Evolutionary conservation across 2,888 invertebrate species (phyloP), one percentile per base, ranked within the genome.

Genomic region (Heterodera filipjevi): DNA sequence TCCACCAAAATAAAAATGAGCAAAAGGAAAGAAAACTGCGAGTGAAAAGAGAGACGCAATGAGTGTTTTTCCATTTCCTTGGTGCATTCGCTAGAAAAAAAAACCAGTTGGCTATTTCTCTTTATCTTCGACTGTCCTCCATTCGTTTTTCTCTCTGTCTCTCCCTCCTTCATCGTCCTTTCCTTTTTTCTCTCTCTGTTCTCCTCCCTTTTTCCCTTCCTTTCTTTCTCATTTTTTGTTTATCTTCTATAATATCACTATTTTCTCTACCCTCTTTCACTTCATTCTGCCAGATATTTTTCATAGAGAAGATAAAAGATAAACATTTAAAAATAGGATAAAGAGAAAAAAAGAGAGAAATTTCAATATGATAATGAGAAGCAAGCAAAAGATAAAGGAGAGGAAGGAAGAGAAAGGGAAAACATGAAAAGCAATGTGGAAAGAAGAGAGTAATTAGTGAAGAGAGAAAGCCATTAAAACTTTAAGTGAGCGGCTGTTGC

Each of bases 1-100:
- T 59, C 59, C 59, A 59, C n/a, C 59, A 59, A n/a, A 59, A 59
- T n/a, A 59, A 59, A 59, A 59, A 59, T 59, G 59, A 59, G 59
- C n/a, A 27, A 22, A 22, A 27, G 59, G n/a, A 22, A 22, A n/a
- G 59, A 27, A n/a, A n/a, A n/a, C n/a, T n/a, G n/a, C 19, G 10
- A 6, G 59, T 5, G 59, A n/a, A 12, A 16, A 14, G 19, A 14
- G 49, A 49, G 59, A 22, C 6, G 59, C 59, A 59, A 22, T 59
- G 59, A 59, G 59, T 27, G 59, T 59, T 59, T 59, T 59, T 59
- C 59, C n/a, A 59, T 59, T 22, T 22, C n/a, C n/a, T 59, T 59
- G 59, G 59, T 59, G 59, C 59, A 59, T 59, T 59, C 22, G n/a
- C 59, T 27, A n/a, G n/a, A 59, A 49, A 49, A 19, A 49, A 59